Evolutionary conservation across 2,113 vertebrate genomes (phyloP), one percentile per base, ranked within the genome.

Genomic region (Bubo blakistoni): DNA sequence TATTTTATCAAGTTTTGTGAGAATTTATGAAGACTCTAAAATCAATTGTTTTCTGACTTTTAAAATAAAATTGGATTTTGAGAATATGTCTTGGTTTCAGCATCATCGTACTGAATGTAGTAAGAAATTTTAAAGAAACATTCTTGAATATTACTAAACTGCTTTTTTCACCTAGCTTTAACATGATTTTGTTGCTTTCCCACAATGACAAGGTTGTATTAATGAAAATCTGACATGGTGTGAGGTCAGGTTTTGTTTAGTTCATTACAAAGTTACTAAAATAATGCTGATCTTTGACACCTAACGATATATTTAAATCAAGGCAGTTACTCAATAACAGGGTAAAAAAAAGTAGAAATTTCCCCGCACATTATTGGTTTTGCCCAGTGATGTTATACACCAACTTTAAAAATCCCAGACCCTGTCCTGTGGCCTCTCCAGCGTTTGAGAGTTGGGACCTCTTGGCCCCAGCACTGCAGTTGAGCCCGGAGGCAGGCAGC

Each of bases 381-480:
- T 74, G 49, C 61, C 29, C 38, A n/a, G 38, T 34, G 42, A 47
- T 55, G 36, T 74, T 55, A n/a, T 12, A 30, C 36, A 34, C 14
- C 22, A 34, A 2, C 36, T 70, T 81, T 40, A 40, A 52, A 59
- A 81, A 63, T 51, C 36, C 52, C 36, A 67, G 47, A 80, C 32
- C 49, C 49, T 1, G 0, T 59, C 55, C 44, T 7, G n/a, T 77
- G 49, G 32, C 42, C 38, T 58, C 27, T 72, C 27, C 47, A 17
- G 10, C 6, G 1, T 69, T 73, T 66, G 27, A 36, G 62, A 38
- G 42, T 4, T n/a, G 66, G 62, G 24, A 49, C 22, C 46, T 63
- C 38, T 71, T 8, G 4, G 42, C 32, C 27, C 13, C 51, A 9
- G 59, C 0, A 0, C 55, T 72, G 54, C 52, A 34, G 30, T 40